Conservation (phyloP, 2,888 invertebrate species). For the Syrista parreyssii region DNA sequence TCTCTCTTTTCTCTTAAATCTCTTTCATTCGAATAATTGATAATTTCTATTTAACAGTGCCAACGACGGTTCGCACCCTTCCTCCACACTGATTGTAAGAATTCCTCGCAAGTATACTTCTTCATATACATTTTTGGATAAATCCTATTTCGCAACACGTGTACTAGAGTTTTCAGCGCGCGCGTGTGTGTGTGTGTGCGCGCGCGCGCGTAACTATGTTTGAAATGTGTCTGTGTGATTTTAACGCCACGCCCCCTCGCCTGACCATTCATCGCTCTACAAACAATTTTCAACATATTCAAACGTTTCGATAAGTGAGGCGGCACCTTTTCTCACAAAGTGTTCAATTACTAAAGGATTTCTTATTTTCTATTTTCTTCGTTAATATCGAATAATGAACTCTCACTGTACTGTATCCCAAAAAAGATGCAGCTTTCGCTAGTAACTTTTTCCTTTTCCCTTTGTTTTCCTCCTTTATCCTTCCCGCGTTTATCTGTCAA, state of each 20-base stretch:
- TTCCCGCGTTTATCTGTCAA: not conserved
- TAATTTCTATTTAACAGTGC: conserved; percentile 60
- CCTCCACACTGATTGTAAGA: conserved; percentile 60
- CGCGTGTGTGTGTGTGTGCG: too few species aligned
- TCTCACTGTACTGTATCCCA: not conserved
- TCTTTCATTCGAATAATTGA: conserved; percentile 34
- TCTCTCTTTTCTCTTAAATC: conserved; percentile 1
- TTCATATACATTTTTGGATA: conserved; percentile 8
- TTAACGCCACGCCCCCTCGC: too few species aligned
- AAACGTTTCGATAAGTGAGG: not conserved
- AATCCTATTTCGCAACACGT: too few species aligned
- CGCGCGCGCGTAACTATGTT: too few species aligned
- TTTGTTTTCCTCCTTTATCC: not conserved
- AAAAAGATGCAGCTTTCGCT: not conserved
- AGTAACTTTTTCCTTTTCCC: not conserved
- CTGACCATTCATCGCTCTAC: not conserved
- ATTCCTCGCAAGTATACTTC: conserved; percentile 52
- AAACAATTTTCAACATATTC: not conserved
- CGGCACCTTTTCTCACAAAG: not conserved
- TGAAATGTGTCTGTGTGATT: too few species aligned
- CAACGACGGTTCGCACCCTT: conserved; percentile 49
- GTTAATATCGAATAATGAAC: not conserved
- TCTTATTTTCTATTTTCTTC: not conserved
- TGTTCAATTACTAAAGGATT: not conserved
- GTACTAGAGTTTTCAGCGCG: too few species aligned